Evolutionary conservation across 2,113 vertebrate species (phyloP), one percentile per base, ranked within the genome.

Genomic region (Pluvianellus socialis): DNA sequence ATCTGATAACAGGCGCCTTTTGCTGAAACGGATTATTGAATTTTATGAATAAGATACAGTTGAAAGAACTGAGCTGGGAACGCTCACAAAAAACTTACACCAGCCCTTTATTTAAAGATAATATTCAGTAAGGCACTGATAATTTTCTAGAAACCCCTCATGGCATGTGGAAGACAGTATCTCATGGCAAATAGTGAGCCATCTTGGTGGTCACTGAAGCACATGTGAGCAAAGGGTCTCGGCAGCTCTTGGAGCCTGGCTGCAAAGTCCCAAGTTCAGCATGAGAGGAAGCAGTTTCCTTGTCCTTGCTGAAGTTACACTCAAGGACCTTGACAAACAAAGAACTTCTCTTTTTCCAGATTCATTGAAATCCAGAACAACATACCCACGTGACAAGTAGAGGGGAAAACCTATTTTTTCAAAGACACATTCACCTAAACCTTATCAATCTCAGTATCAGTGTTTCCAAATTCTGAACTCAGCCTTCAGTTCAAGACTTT

Each of bases 121-220:
- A 85, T 22, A 61, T 20, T 53, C 40, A 66, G 27, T 49, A 58
- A 67, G 75, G 40, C 28, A 65, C 4, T 22, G 44, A 16, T 50
- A n/a, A 67, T 62, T 61, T 87, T 52, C 32, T 56, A 23, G 4
- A 10, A 85, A 84, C 28, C 55, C 18, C 9, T 7, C 7, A 4
- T 52, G 12, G 33, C 65, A 75, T 4, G 23, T 84, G 18, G 27
- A 76, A 23, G 22, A 27, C 42, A 74, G 42, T 15, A 30, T 10
- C 49, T 50, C 42, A 32, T 6, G 23, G 66, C 33, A 94, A 75
- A 61, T 23, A 28, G 0, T 0, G 0, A 68, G 30, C 0, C 0
- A 63, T 8, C 27, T 35, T 1, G 1, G 35, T 32, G 21, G 61
- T 18, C 1, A 1, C 21, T 62, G 42, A 3, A 76, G 58, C 9